A percentile compares a stretch with the other conserved stretches of the same genome.
phyloP scores from a whole-genome alignment of 2,797 vertebrate species.

The Chlorospingus semifuscus region DNA sequence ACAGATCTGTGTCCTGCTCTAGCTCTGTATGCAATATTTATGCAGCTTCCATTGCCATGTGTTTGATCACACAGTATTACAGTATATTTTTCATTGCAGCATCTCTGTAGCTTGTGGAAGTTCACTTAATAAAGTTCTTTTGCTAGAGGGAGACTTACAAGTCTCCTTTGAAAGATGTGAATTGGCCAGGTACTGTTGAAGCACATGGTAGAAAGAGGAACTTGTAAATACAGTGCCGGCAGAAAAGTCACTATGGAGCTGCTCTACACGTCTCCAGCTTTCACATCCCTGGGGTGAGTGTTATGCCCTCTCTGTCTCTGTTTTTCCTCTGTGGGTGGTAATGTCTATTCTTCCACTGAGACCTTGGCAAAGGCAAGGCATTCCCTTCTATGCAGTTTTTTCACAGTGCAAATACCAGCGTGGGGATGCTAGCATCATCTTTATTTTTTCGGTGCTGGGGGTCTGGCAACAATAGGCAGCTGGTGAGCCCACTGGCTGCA shows the following conservation, averaged over 20 bases:
- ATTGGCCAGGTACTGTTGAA: not conserved
- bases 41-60: not conserved
- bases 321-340: not conserved
- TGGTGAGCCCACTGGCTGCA: not conserved
- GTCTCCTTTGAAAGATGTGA: not conserved
- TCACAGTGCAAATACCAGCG: not conserved
- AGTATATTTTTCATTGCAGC: not conserved
- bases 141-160: not conserved
- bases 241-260: not conserved
- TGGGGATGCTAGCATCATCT: not conserved
- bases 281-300: not conserved
- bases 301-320: accelerated
- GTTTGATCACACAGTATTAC: not conserved
- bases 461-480: not conserved
- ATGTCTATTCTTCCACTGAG: not conserved
- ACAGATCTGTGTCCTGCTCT: not conserved
- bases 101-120: not conserved
- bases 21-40: not conserved
- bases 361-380: not conserved
- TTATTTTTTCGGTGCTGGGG: not conserved
- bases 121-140: not conserved
- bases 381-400: not conserved
- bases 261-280: not conserved
- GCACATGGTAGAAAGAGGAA: not conserved
- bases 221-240: not conserved